Evolutionary conservation across 2,113 vertebrate species (phyloP).

Genomic region (Aepyceros melampus): DNA sequence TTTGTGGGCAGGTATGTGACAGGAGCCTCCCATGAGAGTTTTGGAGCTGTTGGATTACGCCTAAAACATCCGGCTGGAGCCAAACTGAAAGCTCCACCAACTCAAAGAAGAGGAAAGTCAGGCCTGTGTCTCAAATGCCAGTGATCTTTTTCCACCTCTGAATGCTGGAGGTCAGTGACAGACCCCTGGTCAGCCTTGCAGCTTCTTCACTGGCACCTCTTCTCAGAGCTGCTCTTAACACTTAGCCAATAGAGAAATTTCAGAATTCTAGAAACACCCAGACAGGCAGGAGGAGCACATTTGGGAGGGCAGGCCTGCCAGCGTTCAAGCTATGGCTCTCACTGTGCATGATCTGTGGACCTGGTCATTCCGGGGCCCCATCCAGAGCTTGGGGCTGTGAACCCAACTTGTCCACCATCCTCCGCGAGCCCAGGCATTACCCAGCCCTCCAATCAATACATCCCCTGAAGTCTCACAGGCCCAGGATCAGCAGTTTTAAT

Average conservation of each 20-base stretch:
- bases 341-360: not conserved
- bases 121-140: not conserved
- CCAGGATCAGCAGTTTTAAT: slow-evolving; percentile 43
- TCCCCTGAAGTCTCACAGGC: not conserved
- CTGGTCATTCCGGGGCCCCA: not conserved
- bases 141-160: not conserved
- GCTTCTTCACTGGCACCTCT: not conserved
- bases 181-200: not conserved
- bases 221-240: not conserved
- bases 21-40: not conserved
- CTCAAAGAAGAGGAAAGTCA: not conserved
- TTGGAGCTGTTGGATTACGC: not conserved
- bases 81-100: not conserved
- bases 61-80: not conserved
- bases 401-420: not conserved
- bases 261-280: not conserved
- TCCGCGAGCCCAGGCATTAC: not conserved
- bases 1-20: not conserved
- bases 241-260: not conserved
- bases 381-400: not conserved
- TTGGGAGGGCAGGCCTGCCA: not conserved
- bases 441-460: not conserved
- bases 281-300: not conserved
- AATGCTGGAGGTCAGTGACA: not conserved
- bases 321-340: not conserved